Conservation (phyloP, 2,888 invertebrate genomes). For the Stramonita haemastoma region DNA sequence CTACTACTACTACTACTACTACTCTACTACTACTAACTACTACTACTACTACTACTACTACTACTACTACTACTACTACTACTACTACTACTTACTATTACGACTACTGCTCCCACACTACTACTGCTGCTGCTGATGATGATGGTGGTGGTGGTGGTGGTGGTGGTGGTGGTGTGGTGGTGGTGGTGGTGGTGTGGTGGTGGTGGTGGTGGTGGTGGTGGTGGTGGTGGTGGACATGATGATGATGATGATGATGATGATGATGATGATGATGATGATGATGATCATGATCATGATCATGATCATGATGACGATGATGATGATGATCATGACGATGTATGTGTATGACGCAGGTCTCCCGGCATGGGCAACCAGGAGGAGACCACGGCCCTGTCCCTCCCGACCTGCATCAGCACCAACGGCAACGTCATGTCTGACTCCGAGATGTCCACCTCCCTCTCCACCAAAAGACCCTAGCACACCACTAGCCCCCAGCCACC, state of each 20-base stretch:
- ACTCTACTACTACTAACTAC: no score
- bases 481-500: no score
- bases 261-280: neutral
- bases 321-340: neutral
- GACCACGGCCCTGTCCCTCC: conserved; percentile 8
- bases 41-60: no score
- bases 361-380: conserved; percentile 4
- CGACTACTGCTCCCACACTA: no score
- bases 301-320: no score
- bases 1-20: no score
- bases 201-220: neutral
- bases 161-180: no score
- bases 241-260: neutral
- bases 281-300: neutral
- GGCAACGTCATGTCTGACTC: neutral
- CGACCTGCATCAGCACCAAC: neutral
- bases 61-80: no score
- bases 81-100: no score
- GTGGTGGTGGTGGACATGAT: neutral
- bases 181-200: neutral
- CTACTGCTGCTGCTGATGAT: neutral
- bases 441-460: no score
- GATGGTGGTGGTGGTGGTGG: neutral
- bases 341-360: neutral
- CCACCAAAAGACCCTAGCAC: no score